These are phyloP conservation scores for Ammodytes dubius DNA, from an alignment of 2,113 vertebrate genomes.

Conservation along the genomic window DNA sequence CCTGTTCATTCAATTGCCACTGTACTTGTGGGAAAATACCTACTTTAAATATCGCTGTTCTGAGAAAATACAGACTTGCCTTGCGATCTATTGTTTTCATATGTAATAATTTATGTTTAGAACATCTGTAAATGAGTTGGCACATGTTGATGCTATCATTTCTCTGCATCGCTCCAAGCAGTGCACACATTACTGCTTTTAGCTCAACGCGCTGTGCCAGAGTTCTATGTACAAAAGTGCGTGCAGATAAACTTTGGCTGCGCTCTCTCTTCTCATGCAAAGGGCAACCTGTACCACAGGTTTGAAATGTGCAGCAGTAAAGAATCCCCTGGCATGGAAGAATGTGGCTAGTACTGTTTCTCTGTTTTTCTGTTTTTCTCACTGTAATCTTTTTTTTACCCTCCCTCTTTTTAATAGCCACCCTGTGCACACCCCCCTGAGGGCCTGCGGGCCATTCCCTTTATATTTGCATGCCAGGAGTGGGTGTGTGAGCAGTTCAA, in stretches of 20 bases:
- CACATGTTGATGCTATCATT: neutral
- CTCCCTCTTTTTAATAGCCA: conserved; percentile 62
- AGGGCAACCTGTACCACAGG: conserved; percentile 44
- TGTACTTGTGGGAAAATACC: too few species aligned
- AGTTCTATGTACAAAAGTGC: neutral
- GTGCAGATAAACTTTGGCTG: neutral
- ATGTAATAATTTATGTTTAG: conserved; percentile 3
- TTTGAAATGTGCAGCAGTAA: conserved; percentile 31
- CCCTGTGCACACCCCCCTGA: conserved; percentile 54
- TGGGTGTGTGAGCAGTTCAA: conserved; percentile 71
- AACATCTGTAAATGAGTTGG: neutral
- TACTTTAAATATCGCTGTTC: neutral
- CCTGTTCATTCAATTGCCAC: neutral
- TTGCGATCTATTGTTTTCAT: neutral
- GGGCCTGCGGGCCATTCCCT: conserved; percentile 59
- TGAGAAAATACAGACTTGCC: neutral
- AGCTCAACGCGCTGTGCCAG: neutral
- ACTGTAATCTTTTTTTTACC: conserved; percentile 54
- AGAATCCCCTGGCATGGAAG: conserved; percentile 51
- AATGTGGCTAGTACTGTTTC: conserved; percentile 58
- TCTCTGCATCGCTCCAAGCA: neutral
- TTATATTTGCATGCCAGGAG: conserved; percentile 82
- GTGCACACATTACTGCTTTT: neutral
- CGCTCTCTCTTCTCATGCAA: conserved; percentile 7
- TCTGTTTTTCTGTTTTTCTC: conserved; percentile 42